These are phyloP conservation scores for Sialis fuliginosa DNA, from an alignment of 2,888 invertebrate genomes.

Conservation along the genomic window DNA sequence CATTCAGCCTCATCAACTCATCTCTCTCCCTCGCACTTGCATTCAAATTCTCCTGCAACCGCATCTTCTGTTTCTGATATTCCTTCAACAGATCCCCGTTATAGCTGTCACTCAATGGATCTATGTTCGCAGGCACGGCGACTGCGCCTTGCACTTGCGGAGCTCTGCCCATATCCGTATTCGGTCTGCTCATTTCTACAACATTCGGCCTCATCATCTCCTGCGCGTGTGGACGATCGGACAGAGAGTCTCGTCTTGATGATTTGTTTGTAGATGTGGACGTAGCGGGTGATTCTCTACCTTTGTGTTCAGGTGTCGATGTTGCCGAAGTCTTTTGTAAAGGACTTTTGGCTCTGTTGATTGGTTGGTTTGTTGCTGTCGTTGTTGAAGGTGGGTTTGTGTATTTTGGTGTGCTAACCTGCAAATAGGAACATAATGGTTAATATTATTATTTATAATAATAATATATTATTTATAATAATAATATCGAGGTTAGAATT, in stretches of 20 bases:
- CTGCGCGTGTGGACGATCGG: conserved; percentile 28
- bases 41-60: conserved; percentile 36
- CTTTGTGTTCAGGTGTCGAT: conserved; percentile 51
- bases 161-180: neutral
- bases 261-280: conserved; percentile 41
- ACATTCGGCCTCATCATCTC: conserved; percentile 8
- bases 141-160: conserved; percentile 15
- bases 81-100: conserved; percentile 59
- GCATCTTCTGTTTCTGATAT: conserved; percentile 61
- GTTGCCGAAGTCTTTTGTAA: conserved; percentile 25
- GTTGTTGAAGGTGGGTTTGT: conserved; percentile 10
- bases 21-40: conserved; percentile 33
- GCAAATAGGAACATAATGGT: no score
- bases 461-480: no score
- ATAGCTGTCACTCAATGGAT: conserved; percentile 28
- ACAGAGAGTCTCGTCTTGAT: conserved; percentile 43
- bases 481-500: no score
- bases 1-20: conserved; percentile 30
- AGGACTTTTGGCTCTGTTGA: conserved; percentile 31
- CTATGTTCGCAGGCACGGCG: conserved; percentile 22
- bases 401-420: conserved; percentile 7
- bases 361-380: conserved; percentile 22
- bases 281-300: conserved; percentile 43
- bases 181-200: neutral
- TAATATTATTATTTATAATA: no score